Evolutionary conservation across 2,113 vertebrate genomes (phyloP).

Genomic region (Reinhardtius hippoglossoides): DNA sequence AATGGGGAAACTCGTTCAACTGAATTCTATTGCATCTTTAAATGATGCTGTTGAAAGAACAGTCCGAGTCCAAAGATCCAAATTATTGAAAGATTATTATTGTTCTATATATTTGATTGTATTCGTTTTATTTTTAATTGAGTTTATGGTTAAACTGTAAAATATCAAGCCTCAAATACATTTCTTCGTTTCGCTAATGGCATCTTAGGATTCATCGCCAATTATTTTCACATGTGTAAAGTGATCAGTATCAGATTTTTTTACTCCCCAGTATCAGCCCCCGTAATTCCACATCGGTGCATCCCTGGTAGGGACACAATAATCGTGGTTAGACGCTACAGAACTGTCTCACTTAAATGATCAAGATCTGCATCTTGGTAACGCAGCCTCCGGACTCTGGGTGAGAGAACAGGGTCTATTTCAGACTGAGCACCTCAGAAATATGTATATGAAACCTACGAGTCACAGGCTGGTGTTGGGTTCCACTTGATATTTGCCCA

Average conservation of each 20-base stretch:
- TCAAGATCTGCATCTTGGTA: slow-evolving; percentile 8
- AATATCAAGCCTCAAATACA: too few relatives aligned
- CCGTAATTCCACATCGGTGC: too few relatives aligned
- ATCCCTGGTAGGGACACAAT: too few relatives aligned
- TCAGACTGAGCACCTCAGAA: slow-evolving; percentile 56
- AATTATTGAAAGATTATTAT: neutral
- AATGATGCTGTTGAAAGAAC: neutral
- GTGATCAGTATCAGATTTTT: too few relatives aligned
- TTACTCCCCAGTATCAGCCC: too few relatives aligned
- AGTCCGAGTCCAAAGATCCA: too few relatives aligned
- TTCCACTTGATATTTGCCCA: slow-evolving; percentile 67
- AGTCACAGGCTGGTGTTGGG: slow-evolving; percentile 52
- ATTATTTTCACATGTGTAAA: too few relatives aligned
- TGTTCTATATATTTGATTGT: too few relatives aligned
- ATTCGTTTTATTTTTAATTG: too few relatives aligned
- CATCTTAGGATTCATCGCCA: too few relatives aligned
- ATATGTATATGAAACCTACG: neutral
- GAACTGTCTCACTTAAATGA: neutral
- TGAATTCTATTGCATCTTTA: neutral
- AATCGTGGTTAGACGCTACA: neutral
- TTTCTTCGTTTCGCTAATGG: too few relatives aligned
- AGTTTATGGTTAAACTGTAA: too few relatives aligned
- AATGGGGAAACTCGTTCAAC: neutral
- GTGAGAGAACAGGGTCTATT: slow-evolving; percentile 73
- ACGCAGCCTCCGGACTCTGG: slow-evolving; percentile 34